Base-by-base conservation (phyloP, 2,113 vertebrate genomes). In the pig (Sus scrofa) region DNA sequence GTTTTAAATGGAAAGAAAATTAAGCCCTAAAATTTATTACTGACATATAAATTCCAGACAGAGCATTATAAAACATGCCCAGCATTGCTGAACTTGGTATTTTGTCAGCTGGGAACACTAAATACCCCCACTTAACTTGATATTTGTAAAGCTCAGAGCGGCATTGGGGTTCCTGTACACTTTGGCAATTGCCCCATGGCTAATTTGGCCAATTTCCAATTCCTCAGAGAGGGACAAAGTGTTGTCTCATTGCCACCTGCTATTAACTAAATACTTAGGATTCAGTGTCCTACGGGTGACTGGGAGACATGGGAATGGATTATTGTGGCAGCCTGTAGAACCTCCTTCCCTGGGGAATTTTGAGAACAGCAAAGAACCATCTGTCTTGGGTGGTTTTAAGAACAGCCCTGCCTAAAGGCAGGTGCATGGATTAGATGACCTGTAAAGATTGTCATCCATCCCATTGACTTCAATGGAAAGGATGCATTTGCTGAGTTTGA, bases 191-290 rank as follows among this genome's bases (percentile, higher is more conserved):
- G 62, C 89, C 89, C 95, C n/a, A 27, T 91, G 93, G 78, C 93
- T 96, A 73, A 86, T 81, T 90, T 96, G 96, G 97, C 90, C 78
- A 85, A 88, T 70, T 93, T 97, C 96, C 94, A 97, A 8, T 79
- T 92, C 88, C 89, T 96, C 67, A 26, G 89, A 44, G 89, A 73
- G n/a, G 95, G 81, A 95, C 87, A 96, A 97, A 86, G 90, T 84
- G 32, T 92, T 97, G 67, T 88, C 96, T 98, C 92, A 95, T 86
- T 96, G 96, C 96, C 97, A 97, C 97, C 97, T 97, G 97, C 96
- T 97, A 90, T 96, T 95, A 82, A 96, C 86, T 96, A 94, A 96
- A 94, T 97, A 86, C 86, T 97, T 96, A 89, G 96, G 84, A 96
- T 95, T 96, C 97, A 96, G 70, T 90, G 89, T 96, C 92, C 84